Evolutionary conservation across 2,797 vertebrate genomes (phyloP).

Genomic region (Anguilla marmorata): DNA sequence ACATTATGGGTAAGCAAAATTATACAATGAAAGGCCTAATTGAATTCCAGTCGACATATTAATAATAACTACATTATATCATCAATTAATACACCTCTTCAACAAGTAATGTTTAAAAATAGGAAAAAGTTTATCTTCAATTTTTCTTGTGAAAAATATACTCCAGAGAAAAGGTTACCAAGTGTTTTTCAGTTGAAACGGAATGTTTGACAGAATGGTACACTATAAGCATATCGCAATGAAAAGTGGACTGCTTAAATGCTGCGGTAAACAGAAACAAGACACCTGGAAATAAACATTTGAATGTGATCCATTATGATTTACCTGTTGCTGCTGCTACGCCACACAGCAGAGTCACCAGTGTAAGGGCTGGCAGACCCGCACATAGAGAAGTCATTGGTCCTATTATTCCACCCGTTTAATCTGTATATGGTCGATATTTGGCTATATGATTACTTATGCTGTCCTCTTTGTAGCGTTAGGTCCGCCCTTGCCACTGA

Average conservation of each 20-base stretch:
- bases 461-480: conserved; percentile 32
- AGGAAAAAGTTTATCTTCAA: neutral
- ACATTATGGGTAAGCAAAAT: neutral
- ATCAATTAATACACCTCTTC: neutral
- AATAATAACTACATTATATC: neutral
- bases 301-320: neutral
- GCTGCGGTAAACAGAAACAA: neutral
- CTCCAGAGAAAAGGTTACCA: neutral
- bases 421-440: neutral
- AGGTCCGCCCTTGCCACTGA: neutral
- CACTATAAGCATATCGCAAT: neutral
- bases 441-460: neutral
- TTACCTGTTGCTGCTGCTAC: neutral
- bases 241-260: neutral
- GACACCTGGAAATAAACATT: neutral
- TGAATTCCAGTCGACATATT: neutral
- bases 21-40: neutral
- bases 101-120: neutral
- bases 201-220: neutral
- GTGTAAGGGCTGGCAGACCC: conserved; percentile 45
- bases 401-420: conserved; percentile 28
- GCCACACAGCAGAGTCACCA: conserved; percentile 44
- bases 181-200: neutral
- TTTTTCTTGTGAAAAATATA: neutral
- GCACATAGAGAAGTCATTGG: conserved; percentile 45